These are phyloP conservation scores for Gopherus flavomarginatus DNA, from an alignment of 2,113 vertebrate species.

Conservation along the genomic window DNA sequence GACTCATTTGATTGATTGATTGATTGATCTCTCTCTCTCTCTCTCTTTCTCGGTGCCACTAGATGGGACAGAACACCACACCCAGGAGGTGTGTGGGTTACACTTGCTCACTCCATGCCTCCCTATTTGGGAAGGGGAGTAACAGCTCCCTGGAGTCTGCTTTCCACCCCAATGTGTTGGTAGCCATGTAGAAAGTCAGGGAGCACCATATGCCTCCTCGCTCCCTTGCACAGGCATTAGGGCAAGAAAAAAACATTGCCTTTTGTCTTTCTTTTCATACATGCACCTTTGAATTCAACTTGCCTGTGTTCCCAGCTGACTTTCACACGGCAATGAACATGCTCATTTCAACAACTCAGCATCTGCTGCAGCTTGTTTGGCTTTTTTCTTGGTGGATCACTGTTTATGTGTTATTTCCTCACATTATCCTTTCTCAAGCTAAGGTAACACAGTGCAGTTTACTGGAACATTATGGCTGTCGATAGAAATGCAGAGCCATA, in stretches of 20 bases:
- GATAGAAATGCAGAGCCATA: background rate
- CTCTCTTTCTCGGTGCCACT: no score
- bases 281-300: background rate
- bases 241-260: background rate
- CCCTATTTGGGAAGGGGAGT: background rate
- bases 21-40: no score
- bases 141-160: background rate
- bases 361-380: background rate
- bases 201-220: background rate
- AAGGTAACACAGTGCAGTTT: background rate
- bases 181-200: background rate
- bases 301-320: background rate
- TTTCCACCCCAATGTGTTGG: background rate
- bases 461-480: background rate
- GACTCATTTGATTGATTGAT: no score
- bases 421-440: background rate
- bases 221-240: background rate
- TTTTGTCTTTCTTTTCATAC: background rate
- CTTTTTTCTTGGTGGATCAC: background rate
- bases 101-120: background rate
- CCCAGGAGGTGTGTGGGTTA: no score
- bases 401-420: accelerated
- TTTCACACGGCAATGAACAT: accelerated
- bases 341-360: background rate
- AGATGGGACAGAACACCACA: no score